Evolutionary conservation across 2,113 vertebrate genomes (phyloP), one percentile per base, ranked within the genome.

Genomic region (Mirza zaza): DNA sequence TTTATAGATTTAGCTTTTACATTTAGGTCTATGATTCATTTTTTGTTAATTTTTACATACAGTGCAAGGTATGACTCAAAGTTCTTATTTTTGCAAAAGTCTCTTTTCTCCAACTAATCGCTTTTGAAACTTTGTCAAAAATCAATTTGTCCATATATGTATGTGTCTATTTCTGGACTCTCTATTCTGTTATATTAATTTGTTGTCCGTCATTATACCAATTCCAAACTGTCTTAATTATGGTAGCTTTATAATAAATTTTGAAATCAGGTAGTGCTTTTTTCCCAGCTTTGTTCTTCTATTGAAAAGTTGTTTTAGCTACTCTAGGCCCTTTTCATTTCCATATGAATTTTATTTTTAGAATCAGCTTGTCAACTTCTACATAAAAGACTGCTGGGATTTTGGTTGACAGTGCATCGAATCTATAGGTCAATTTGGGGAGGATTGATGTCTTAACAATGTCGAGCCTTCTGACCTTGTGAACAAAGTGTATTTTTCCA

Each of bases 101-200:
- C 25, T 63, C 25, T 63, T 63, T 63, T 63, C 63, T 65, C 29
- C 84, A 87, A 61, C 4, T 71, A 75, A 89, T 55, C 29, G 18
- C 4, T 82, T 94, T 82, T 82, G 52, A 50, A 82, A 18, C 6
- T 94, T 88, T 81, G 32, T 42, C 65, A 94, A 88, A 88, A 86
- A 68, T 93, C n/a, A 20, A n/a, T 82, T 82, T 75, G 27, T 63
- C 52, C 34, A 61, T 48, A 52, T 88, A 39, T 61, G 8, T 80
- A 20, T 89, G 34, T 87, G 18, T 65, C 77, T 75, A n/a, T 67
- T 73, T 94, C 48, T 52, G 17, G 48, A 48, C 9, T 65, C 48
- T 23, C 36, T 75, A 34, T 68, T 82, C 10, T 82, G 48, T 76
- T 75, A 50, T 14, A 89, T 81, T 73, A 42, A 83, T 82, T 89